Percentiles rank a stretch among this genome's conserved stretches.
These are phyloP conservation scores for Xenentodon cancila DNA, from an alignment of 2,797 vertebrate genomes.

Conservation along the genomic window DNA sequence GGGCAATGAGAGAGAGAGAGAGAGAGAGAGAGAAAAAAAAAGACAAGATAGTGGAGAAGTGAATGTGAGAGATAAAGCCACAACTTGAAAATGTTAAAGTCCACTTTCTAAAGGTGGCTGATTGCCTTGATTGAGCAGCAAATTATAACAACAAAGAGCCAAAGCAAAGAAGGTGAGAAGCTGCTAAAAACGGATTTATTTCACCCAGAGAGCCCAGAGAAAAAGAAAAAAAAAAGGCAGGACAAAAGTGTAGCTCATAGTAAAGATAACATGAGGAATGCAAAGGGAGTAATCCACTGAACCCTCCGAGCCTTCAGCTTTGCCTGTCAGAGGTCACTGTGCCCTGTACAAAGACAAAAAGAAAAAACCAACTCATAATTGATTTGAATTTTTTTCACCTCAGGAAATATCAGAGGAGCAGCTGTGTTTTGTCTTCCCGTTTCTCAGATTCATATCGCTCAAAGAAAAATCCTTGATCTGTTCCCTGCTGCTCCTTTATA, in stretches of 20 bases:
- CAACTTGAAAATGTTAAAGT: conserved; percentile 54
- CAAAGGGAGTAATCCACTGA: conserved; percentile 43
- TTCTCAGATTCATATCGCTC: neutral
- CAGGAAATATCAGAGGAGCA: neutral
- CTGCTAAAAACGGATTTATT: conserved; percentile 8
- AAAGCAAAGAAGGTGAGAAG: conserved; percentile 7
- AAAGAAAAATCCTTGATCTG: neutral
- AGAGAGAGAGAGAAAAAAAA: neutral
- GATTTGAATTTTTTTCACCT: conserved; percentile 23
- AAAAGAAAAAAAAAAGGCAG: neutral
- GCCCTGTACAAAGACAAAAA: conserved; percentile 3
- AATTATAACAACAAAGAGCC: conserved; percentile 27
- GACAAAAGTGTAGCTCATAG: conserved; percentile 15
- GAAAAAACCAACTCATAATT: neutral
- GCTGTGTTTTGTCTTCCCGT: too few relatives aligned
- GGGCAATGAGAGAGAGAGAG: neutral
- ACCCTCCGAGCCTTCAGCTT: neutral
- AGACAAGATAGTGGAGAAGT: conserved; percentile 26
- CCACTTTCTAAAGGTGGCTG: conserved; percentile 43
- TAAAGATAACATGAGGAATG: conserved; percentile 56
- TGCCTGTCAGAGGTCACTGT: conserved; percentile 33
- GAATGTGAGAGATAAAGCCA: conserved; percentile 50
- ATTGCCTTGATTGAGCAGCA: neutral
- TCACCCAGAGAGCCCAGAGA: neutral
- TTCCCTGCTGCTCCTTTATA: too few relatives aligned